phyloP scores from a whole-genome alignment of 2,113 vertebrate genomes.

The Syrrhaptes paradoxus region DNA sequence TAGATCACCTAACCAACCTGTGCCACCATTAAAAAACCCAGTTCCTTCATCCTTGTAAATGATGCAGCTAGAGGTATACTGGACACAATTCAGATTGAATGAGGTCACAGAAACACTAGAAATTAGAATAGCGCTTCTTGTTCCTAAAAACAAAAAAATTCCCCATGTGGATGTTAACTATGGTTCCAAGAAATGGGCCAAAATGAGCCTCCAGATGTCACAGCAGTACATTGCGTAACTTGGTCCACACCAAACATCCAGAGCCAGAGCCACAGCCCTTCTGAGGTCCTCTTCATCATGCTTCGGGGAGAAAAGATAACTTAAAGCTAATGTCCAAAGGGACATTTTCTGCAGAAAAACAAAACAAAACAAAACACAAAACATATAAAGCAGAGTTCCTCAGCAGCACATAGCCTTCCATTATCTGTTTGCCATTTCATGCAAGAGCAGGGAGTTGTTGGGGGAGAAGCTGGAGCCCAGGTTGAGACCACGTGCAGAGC shows the following conservation, averaged over 20 bases:
- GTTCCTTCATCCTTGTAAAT: not conserved
- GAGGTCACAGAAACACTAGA: not conserved
- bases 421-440: not conserved
- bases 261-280: not conserved
- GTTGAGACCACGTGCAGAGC: not conserved
- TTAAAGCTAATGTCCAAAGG: not conserved
- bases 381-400: not conserved
- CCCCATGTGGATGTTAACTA: not conserved
- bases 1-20: not conserved
- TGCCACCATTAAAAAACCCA: not conserved
- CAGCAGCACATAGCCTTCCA: not conserved
- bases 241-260: not conserved
- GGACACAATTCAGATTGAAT: not conserved
- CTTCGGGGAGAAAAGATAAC: not conserved
- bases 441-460: not conserved
- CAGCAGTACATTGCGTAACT: not conserved
- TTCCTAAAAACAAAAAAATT: constrained; percentile 22
- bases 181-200: not conserved
- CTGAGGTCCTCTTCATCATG: not conserved
- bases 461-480: not conserved
- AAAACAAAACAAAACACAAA: not conserved
- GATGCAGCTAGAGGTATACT: not conserved
- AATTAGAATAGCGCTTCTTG: not conserved
- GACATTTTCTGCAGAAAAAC: not conserved
- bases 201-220: not conserved